phyloP scores from a whole-genome alignment of 2,888 invertebrate species.

The Orthosia gothica region DNA sequence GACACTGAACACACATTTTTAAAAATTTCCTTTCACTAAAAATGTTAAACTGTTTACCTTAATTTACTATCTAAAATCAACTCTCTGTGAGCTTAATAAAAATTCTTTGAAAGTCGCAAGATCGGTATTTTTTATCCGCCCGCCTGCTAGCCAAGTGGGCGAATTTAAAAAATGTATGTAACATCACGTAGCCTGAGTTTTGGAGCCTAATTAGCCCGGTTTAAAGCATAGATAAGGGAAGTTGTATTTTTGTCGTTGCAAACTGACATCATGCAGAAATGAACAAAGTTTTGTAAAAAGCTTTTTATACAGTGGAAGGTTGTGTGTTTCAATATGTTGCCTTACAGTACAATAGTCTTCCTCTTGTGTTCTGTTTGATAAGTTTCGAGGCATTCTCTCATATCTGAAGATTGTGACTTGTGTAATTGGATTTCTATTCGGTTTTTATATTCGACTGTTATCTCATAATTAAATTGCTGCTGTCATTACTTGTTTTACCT shows the following conservation, averaged over 20 bases:
- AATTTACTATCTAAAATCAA: constrained; percentile 43
- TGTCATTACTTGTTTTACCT: not conserved
- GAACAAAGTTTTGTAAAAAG: constrained; percentile 35
- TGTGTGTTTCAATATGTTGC: not conserved
- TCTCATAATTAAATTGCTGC: not conserved
- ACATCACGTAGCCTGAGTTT: constrained; percentile 58
- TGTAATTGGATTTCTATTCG: not conserved
- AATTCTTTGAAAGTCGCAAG: constrained; percentile 42
- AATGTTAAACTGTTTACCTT: constrained; percentile 33
- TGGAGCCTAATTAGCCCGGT: constrained; percentile 54
- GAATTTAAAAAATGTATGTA: constrained; percentile 62
- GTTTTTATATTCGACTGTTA: not conserved
- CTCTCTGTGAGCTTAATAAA: constrained; percentile 30
- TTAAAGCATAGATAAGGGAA: constrained; percentile 35
- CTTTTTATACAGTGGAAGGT: not conserved
- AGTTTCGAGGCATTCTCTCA: not conserved
- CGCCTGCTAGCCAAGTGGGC: constrained; percentile 40
- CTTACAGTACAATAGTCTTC: not conserved
- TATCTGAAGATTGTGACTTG: constrained; percentile 8
- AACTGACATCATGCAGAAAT: constrained; percentile 36
- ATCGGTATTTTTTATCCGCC: constrained; percentile 50
- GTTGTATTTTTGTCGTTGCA: constrained; percentile 24
- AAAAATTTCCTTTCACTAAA: constrained; percentile 7
- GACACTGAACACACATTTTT: not conserved
- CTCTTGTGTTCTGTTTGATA: not conserved